Evolutionary conservation across 2,888 invertebrate genomes (phyloP), one percentile per base, ranked within the genome.

Genomic region (Torymus tubicola): DNA sequence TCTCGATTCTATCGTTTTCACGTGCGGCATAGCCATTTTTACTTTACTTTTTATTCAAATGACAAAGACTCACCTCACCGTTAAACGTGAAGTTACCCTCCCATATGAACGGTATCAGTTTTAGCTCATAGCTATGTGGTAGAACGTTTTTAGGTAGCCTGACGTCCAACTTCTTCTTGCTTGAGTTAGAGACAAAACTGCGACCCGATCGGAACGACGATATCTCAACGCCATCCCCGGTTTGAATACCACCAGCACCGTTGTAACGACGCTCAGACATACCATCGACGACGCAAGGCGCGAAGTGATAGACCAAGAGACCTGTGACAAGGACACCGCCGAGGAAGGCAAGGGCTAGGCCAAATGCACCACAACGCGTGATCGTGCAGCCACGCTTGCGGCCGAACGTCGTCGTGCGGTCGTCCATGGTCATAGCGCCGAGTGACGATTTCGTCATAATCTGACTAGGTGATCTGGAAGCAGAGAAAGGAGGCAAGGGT

Each of bases 81-180:
- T 94, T 92, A 87, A 96, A 96, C 14, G 95, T 96, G 85, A 96
- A 96, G 88, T 96, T 96, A 0, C 94, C 94, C 87, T 94, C 94
- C 86, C 92, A 92, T 79, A 96, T 93, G 85, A 94, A 95, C 0
- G 96, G 96, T 60, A 94, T 93, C 79, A 96, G 91, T 83, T 93
- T 93, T 3, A 96, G 90, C 82, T 93, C 93, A 87, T 96, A 96
- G 50, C 93, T 93, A 63, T 94, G 92, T 1, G 96, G 96, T 71
- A 92, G 90, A 0, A 96, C 91, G 61, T 94, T 92, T 75, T 91
- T 93, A 0, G 96, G 96, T 80, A 96, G 90, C 85, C 96, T 93
- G 1, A 96, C 94, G 87, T 96, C 93, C n/a, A 91, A 87, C 84
- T 91, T 91, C 68, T 91, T 89, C 68, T 86, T 87, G 50, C 85